These are phyloP conservation scores for Helicoverpa assulta DNA, from an alignment of 2,888 invertebrate species.

Conservation along the genomic window DNA sequence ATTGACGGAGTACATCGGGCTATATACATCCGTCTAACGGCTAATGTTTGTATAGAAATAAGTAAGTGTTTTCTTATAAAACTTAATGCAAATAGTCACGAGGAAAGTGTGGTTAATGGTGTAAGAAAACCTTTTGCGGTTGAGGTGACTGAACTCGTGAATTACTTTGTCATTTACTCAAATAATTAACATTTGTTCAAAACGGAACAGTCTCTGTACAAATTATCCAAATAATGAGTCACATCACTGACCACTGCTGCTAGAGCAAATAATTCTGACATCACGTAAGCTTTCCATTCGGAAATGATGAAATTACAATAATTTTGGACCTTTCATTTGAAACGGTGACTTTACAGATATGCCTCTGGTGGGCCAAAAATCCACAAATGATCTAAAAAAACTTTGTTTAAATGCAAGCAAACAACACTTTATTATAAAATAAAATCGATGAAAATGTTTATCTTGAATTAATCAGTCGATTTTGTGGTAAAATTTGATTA, in stretches of 20 bases:
- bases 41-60: slow-evolving; percentile 18
- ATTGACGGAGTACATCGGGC: not conserved
- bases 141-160: slow-evolving; percentile 49
- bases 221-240: slow-evolving; percentile 46
- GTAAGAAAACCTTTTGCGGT: slow-evolving; percentile 29
- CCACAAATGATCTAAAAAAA: too few species aligned
- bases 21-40: slow-evolving; percentile 14
- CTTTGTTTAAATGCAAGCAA: not conserved
- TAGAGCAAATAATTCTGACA: slow-evolving; percentile 1
- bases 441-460: not conserved
- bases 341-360: too few species aligned
- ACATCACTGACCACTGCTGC: slow-evolving; percentile 5
- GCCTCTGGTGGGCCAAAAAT: too few species aligned
- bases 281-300: not conserved
- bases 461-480: not conserved
- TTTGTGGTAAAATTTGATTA: slow-evolving; percentile 25
- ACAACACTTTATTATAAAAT: not conserved
- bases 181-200: slow-evolving; percentile 36
- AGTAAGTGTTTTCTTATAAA: slow-evolving; percentile 8
- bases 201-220: slow-evolving; percentile 20
- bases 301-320: too few species aligned
- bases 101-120: slow-evolving; percentile 24
- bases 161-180: slow-evolving; percentile 26
- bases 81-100: slow-evolving; percentile 36
- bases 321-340: too few species aligned